phyloP scores from a whole-genome alignment of 2,113 vertebrate species.

The Lichenostomus cassidix region DNA sequence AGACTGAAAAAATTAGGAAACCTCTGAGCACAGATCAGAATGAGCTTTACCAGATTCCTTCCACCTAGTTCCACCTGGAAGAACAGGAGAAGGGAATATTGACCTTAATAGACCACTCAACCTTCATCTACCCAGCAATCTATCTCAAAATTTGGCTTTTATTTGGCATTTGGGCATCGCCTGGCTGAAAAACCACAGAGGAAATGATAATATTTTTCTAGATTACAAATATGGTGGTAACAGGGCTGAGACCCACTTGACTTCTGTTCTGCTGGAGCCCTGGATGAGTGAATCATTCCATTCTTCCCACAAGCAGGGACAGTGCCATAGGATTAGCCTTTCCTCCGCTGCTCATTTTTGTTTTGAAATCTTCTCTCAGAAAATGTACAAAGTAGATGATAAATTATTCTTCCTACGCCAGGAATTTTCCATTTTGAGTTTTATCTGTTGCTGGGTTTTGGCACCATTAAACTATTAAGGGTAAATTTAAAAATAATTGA shows the following conservation, averaged over 20 bases:
- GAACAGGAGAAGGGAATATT: background rate
- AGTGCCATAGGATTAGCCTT: background rate
- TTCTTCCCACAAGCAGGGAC: background rate
- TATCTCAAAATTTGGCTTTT: background rate
- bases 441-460: constrained; percentile 19
- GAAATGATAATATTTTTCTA: background rate
- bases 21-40: background rate
- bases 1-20: background rate
- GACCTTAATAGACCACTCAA: background rate
- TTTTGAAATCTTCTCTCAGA: background rate
- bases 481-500: constrained; percentile 17
- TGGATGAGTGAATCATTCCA: background rate
- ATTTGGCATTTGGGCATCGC: background rate
- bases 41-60: background rate
- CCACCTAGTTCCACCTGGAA: background rate
- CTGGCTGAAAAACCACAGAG: background rate
- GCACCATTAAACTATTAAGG: background rate
- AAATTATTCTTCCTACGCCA: background rate
- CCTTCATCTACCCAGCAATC: background rate
- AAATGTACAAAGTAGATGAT: constrained; percentile 1
- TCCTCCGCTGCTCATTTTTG: background rate
- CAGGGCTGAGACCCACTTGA: background rate
- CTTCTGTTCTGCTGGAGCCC: background rate
- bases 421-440: constrained; percentile 30
- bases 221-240: background rate